Evolutionary conservation across 2,888 invertebrate species (phyloP), one percentile per base, ranked within the genome.

Genomic region (Pegoplata infirma): DNA sequence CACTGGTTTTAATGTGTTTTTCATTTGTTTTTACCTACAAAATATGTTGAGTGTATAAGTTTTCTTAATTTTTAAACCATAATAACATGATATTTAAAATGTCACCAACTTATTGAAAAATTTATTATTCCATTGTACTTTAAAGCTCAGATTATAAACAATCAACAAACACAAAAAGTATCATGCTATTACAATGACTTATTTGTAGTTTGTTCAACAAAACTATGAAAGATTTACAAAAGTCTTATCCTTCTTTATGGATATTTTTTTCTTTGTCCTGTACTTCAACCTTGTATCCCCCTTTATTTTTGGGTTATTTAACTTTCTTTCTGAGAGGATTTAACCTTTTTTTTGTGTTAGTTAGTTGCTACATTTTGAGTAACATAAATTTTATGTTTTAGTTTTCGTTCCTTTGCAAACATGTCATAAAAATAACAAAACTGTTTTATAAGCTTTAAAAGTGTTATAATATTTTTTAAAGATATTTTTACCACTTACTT

Each of bases 381-480:
- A 40, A n/a, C 16, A 58, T 40, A 40, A 40, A 58, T 40, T 58
- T 40, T 58, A 58, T 17, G 12, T 12, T 32, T 55, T 16, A 32
- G 12, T 55, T 36, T 58, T 47, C 6, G 21, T 14, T n/a, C 6
- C 36, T 53, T 56, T 56, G n/a, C 6, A 40, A 53, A 40, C 32
- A 44, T 49, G 63, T 63, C 47, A 56, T 63, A 47, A 63, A 63
- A 36, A 55, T 58, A 58, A 63, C 68, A 75, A 76, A 76, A 64
- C 58, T 64, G 64, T 64, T 69, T 63, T 56, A 75, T 76, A 64
- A 69, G 66, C 66, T 64, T 64, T 47, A 76, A 71, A 71, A 58
- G 49, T 32, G 10, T 58, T 68, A 58, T n/a, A 68, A 44, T 14
- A 19, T 47, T 16, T 49, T 14, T 16, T 8, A 36, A 36, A 47